Conservation (phyloP, 2,797 vertebrate genomes). For the Mormyrus proboscirostris region DNA sequence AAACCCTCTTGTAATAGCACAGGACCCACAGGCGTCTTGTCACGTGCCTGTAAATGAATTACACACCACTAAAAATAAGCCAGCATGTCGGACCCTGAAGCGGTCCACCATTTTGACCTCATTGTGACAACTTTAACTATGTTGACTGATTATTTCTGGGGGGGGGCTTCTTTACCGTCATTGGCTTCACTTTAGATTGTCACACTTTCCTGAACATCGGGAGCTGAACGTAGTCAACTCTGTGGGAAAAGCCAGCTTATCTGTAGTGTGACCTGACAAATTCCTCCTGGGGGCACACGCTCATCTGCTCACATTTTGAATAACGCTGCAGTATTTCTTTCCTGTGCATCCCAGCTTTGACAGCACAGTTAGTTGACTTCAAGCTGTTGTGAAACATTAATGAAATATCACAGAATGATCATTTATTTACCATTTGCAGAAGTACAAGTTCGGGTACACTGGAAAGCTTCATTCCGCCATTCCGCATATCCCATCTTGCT, state of each 20-base stretch:
- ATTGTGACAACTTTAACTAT: slow-evolving; percentile 7
- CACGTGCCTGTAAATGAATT: not conserved
- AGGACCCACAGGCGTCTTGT: not conserved
- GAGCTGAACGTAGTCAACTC: not conserved
- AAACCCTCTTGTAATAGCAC: not conserved
- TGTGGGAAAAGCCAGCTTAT: not conserved
- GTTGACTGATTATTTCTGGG: not conserved
- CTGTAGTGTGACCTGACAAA: not conserved
- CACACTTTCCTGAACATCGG: not conserved
- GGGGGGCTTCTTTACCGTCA: not conserved
- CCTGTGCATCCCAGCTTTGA: not conserved
- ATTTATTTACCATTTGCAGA: not conserved
- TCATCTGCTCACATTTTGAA: not conserved
- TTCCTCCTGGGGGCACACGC: not conserved
- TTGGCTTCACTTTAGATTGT: not conserved
- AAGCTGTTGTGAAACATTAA: not conserved
- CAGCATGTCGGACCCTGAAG: not conserved
- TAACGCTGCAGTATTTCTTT: not conserved
- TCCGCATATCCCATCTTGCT: not conserved
- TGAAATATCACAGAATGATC: not conserved
- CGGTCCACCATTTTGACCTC: not conserved
- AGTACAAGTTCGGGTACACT: not conserved
- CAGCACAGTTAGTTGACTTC: not conserved
- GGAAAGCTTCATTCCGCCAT: not conserved
- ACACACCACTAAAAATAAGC: not conserved